Evolutionary conservation across 2,113 vertebrate species (phyloP).

Genomic region (Leiothrix lutea): DNA sequence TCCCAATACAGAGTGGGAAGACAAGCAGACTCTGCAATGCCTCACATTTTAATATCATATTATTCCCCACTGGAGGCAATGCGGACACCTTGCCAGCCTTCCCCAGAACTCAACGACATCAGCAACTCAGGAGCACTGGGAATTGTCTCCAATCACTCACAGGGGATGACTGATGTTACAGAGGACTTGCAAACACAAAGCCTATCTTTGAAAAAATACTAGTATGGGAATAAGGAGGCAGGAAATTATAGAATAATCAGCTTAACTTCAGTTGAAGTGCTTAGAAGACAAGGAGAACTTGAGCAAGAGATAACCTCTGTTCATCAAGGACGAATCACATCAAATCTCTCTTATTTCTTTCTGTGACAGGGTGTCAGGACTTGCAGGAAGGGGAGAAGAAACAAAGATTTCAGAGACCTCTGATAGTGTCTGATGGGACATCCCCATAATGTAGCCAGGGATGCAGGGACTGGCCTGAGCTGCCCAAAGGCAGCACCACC

Average conservation of each 20-base stretch:
- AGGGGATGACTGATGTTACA: background rate
- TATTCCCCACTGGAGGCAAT: background rate
- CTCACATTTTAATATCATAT: background rate
- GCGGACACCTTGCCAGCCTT: background rate
- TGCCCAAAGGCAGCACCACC: background rate
- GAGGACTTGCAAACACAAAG: background rate
- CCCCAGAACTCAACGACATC: background rate
- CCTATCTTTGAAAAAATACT: background rate
- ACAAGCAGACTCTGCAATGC: background rate
- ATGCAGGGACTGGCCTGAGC: background rate
- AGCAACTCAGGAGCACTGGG: background rate
- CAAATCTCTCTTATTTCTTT: background rate
- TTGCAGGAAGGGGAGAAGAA: background rate
- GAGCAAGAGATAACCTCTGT: background rate
- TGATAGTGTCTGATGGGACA: background rate
- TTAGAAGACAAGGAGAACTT: background rate
- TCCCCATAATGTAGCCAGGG: background rate
- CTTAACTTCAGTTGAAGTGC: background rate
- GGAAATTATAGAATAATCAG: background rate
- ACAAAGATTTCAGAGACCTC: background rate
- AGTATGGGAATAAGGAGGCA: background rate
- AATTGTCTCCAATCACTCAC: background rate
- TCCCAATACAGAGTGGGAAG: background rate
- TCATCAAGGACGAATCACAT: background rate
- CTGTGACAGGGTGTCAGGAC: background rate